Base-by-base conservation (phyloP, 1,140 invertebrate species). In the Zaprionus tsacasi region DNA sequence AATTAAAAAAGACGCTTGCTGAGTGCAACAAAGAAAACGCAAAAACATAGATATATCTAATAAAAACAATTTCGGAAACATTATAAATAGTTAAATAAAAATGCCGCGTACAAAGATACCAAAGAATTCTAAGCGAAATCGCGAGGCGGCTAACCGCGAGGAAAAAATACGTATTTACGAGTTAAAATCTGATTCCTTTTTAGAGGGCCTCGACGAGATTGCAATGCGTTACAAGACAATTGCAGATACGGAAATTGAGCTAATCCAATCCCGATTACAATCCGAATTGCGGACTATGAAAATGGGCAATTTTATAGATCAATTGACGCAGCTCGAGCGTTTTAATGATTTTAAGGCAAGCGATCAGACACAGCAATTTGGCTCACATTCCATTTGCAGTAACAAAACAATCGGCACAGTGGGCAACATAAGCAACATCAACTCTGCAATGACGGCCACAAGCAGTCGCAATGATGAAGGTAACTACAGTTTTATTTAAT, bases 21-120 rank as follows among this genome's bases (percentile, higher is more conserved):
- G n/a, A 58, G 48, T 25, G 17, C 30, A 0, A 27, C 21, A 56
- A 33, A 33, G 13, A 60, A 36, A 65, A 35, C 6, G n/a, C 13
- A n/a, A 38, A 21, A 43, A 10, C 0, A 11, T 54, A 55, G 27
- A 15, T 36, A 56, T n/a, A 58, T 57, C 43, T 17, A 36, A 50
- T 54, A 8, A 45, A 50, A 7, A 2, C 13, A 54, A 36, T 55
- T 72, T 55, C 2, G 17, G 7, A 36, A 52, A 35, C 21, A 17
- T 2, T 17, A 17, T 3, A 8, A 25, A 15, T 40, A 48, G 3
- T 10, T 11, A 52, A 27, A 27, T 54, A 66, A 81, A 74, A 52
- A 92, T 92, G 91, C 91, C 91, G 45, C 89, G 91, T 36, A 92
- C 91, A 13, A 92, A 92, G 68, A 72, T 92, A 70, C 66, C 91